phyloP scores from a whole-genome alignment of 2,888 invertebrate species.

The Schizaphis graminum region DNA sequence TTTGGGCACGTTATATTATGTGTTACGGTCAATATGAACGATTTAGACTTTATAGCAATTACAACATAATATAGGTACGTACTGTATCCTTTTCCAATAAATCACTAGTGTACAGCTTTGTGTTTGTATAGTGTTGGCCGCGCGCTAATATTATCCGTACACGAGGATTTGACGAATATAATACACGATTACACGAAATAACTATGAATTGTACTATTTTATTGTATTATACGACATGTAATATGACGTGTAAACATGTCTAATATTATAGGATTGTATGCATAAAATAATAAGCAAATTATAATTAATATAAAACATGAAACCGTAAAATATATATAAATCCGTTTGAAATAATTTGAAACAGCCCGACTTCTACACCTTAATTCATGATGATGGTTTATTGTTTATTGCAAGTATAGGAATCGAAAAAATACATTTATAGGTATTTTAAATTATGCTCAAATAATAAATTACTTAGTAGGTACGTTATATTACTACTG shows the following conservation, averaged over 20 bases:
- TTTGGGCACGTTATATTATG: background rate
- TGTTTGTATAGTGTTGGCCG: background rate
- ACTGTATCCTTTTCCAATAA: background rate
- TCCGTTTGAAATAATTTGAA: background rate
- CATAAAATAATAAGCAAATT: background rate
- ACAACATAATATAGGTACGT: background rate
- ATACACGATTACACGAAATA: background rate
- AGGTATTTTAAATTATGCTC: background rate
- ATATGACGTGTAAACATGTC: slow-evolving; percentile 7
- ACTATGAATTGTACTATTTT: background rate
- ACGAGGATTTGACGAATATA: background rate
- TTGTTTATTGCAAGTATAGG: background rate
- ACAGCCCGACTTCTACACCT: background rate
- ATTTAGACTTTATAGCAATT: background rate
- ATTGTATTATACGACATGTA: background rate
- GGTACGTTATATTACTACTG: background rate
- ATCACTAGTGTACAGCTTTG: background rate
- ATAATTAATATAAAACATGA: slow-evolving; percentile 9
- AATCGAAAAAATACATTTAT: background rate
- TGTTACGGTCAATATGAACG: background rate
- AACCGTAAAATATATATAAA: background rate
- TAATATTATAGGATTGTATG: background rate
- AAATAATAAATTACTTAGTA: background rate
- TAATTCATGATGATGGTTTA: background rate
- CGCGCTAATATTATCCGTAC: background rate